Percentiles rank a stretch among this genome's conserved stretches.
These are phyloP conservation scores for Microcebus ravelobensis DNA, from an alignment of 2,113 vertebrate species.

Conservation along the genomic window DNA sequence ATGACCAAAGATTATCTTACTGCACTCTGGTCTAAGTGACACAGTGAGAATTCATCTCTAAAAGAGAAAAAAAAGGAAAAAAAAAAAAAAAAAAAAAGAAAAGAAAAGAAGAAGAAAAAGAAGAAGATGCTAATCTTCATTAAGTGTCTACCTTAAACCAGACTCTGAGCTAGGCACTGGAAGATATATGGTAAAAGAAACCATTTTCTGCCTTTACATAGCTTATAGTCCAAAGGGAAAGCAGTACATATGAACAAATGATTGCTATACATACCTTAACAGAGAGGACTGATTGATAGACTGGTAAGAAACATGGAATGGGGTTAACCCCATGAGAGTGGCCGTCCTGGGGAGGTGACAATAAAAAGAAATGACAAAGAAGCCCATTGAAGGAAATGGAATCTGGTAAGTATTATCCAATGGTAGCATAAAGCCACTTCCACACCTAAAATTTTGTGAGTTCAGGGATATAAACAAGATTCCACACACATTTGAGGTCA, in stretches of 20 bases:
- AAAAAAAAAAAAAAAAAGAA: background rate
- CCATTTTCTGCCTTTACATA: background rate
- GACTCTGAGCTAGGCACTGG: background rate
- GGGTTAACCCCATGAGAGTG: background rate
- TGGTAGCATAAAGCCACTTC: background rate
- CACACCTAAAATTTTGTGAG: background rate
- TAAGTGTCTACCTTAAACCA: background rate
- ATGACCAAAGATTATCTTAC: no score
- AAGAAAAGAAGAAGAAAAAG: no score
- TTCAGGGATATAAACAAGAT: background rate
- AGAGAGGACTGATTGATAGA: background rate
- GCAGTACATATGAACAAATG: background rate
- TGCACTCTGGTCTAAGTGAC: no score
- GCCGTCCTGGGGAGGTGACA: background rate
- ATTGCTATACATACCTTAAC: background rate
- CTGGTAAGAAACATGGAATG: background rate
- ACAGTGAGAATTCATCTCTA: no score
- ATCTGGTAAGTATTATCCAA: background rate
- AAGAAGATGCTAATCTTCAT: constrained; percentile 22
- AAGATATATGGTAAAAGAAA: background rate
- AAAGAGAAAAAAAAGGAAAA: no score
- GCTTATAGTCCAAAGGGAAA: background rate
- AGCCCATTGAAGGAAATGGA: background rate
- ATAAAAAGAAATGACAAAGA: background rate
- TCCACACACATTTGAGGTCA: background rate